Percentiles rank a stretch among this genome's conserved stretches.
Evolutionary conservation across 2,797 vertebrate species (phyloP).

Genomic region (Knipowitschia caucasica): DNA sequence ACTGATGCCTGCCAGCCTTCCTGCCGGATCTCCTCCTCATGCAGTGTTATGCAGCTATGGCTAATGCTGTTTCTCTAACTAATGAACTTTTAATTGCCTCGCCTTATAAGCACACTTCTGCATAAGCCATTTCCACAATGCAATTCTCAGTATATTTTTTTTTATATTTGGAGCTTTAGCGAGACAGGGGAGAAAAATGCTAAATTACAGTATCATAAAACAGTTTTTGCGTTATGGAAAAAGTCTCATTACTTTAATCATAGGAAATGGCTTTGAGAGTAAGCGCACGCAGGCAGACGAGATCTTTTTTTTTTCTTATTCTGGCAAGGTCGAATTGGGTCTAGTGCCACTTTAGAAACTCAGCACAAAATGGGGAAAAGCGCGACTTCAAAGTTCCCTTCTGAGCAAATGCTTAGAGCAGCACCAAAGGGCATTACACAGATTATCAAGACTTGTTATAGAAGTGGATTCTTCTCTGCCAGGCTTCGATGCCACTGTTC

Average conservation of each 20-base stretch:
- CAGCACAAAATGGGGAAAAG: constrained; percentile 57
- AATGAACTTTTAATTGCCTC: constrained; percentile 62
- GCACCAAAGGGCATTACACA: constrained; percentile 66
- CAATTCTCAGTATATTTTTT: constrained; percentile 52
- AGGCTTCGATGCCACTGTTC: constrained; percentile 26
- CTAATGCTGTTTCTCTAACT: constrained; percentile 53
- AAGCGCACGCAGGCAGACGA: constrained; percentile 47
- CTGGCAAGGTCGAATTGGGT: constrained; percentile 60
- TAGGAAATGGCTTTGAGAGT: constrained; percentile 60
- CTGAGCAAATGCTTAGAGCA: constrained; percentile 66
- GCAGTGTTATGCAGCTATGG: constrained; percentile 30
- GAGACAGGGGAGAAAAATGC: constrained; percentile 42
- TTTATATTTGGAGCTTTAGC: constrained; percentile 51
- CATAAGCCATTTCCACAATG: constrained; percentile 50
- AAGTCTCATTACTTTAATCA: constrained; percentile 70
- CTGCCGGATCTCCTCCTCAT: constrained; percentile 38
- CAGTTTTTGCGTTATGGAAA: constrained; percentile 62
- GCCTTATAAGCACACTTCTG: constrained; percentile 52
- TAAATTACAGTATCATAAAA: constrained; percentile 65
- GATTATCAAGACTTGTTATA: constrained; percentile 65
- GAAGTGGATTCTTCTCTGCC: constrained; percentile 53
- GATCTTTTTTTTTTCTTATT: constrained; percentile 25
- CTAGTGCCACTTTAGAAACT: constrained; percentile 59
- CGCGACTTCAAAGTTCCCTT: constrained; percentile 61
- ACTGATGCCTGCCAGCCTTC: constrained; percentile 48